Base-by-base conservation (phyloP, 2,113 vertebrate genomes). In the Diphyllodes magnificus region DNA sequence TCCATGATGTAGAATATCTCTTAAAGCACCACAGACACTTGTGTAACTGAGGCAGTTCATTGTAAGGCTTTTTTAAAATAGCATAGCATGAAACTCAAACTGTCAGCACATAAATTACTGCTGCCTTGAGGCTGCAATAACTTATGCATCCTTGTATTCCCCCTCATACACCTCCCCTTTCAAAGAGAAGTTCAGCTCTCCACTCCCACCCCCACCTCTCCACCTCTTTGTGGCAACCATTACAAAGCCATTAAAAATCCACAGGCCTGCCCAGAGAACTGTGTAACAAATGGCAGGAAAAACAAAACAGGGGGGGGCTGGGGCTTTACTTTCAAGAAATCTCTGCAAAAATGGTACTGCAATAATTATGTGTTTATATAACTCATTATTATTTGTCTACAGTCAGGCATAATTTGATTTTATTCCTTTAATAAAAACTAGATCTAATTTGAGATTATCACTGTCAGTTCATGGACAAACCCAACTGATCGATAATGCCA, bases 341-440 rank as follows among this genome's bases (percentile, higher is more conserved):
- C 23, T 57, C 77, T 86, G 42, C 18, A 49, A 82, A 93, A 88
- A 51, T 11, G 19, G 40, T 85, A 86, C 7, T 40, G 69, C 66
- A 72, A 76, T 76, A 84, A 82, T 80, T 49, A 64, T 0, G 9
- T 50, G 73, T 61, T 84, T 51, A 16, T 17, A 13, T 57, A 87
- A 86, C 33, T 91, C 77, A 65, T 79, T 93, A 71, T 59, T 92
- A 70, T 86, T 93, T 96, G 81, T 94, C 77, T 78, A 85, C 88
- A 82, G 63, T 39, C 45, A 61, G 15, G 69, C 42, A 61, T 72
- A 92, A 96, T 76, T 80, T 71, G 53, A 91, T 96, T 94, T 94
- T 47, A 57, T 88, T 92, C 72, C 83, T 92, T 94, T 95, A 96
- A 94, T 96, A 92, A 96, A 90, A 95, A 47, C n/a, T 82, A 93